Evolutionary conservation across 2,797 vertebrate species (phyloP).

Genomic region (Amphiprion clarkii): DNA sequence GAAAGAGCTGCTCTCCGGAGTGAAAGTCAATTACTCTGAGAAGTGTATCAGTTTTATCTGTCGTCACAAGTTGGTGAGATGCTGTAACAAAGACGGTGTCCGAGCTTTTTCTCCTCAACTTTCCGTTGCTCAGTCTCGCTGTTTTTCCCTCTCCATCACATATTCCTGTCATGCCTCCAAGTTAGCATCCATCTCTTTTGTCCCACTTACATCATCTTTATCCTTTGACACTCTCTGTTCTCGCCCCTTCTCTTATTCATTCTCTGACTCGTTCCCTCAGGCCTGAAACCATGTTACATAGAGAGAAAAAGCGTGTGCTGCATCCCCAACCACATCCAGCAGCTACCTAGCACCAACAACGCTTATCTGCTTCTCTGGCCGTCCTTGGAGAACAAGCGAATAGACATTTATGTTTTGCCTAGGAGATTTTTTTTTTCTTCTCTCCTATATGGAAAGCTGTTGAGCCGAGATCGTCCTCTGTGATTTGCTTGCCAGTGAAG

Average conservation of each 20-base stretch:
- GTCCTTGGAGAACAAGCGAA: conserved; percentile 63
- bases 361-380: conserved; percentile 41
- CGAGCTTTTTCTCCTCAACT: conserved; percentile 9
- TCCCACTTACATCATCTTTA: conserved; percentile 50
- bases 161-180: conserved; percentile 14
- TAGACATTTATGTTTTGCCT: conserved; percentile 40
- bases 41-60: conserved; percentile 31
- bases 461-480: conserved; percentile 27
- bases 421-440: conserved; percentile 14
- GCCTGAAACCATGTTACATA: conserved; percentile 18
- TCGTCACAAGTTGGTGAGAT: conserved; percentile 19
- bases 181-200: conserved; percentile 45
- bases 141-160: conserved; percentile 13
- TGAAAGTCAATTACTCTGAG: conserved; percentile 35
- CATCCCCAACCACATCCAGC: conserved; percentile 34
- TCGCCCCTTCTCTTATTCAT: conserved; percentile 11
- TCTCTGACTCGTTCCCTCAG: conserved; percentile 36
- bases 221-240: conserved; percentile 31
- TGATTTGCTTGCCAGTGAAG: conserved; percentile 54
- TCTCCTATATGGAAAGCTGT: conserved; percentile 20
- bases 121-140: conserved; percentile 1
- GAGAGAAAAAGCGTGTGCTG: conserved; percentile 46
- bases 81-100: conserved; percentile 16
- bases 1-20: conserved; percentile 20
- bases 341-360: conserved; percentile 38